A percentile compares a stretch with the other conserved stretches of the same genome.
Conservation (phyloP, 2,797 vertebrate genomes). For the Chaenodraco wilsoni region DNA sequence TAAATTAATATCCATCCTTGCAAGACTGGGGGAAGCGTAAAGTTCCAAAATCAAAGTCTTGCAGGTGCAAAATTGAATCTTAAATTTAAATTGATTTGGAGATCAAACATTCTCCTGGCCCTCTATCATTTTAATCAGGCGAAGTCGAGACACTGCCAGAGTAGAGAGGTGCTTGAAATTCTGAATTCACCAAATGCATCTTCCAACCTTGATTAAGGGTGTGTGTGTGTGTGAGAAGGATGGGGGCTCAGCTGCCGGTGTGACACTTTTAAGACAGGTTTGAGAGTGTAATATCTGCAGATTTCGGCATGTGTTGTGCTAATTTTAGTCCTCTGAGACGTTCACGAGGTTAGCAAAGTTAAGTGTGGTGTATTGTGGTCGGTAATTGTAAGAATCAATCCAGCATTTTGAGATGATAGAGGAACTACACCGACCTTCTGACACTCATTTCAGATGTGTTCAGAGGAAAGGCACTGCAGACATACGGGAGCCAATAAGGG, state of each 20-base stretch:
- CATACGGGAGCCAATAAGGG: neutral
- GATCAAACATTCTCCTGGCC: conserved; percentile 78
- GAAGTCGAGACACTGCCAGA: conserved; percentile 67
- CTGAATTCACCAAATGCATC: conserved; percentile 71
- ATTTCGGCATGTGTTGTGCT: conserved; percentile 11
- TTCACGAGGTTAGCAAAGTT: conserved; percentile 8
- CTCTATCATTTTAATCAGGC: conserved; percentile 82
- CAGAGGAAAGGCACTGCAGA: neutral
- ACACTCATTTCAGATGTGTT: conserved; percentile 3
- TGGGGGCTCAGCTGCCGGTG: conserved; percentile 47
- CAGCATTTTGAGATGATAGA: conserved; percentile 23
- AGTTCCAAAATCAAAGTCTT: conserved; percentile 75
- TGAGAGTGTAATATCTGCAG: conserved; percentile 8
- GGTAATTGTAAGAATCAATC: conserved; percentile 35
- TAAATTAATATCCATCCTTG: conserved; percentile 68
- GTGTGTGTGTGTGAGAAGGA: neutral
- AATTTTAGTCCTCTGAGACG: conserved; percentile 15
- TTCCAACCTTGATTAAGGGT: conserved; percentile 76
- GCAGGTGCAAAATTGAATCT: conserved; percentile 79
- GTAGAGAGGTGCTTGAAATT: conserved; percentile 77
- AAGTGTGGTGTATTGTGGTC: conserved; percentile 30
- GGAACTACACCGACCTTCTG: conserved; percentile 11
- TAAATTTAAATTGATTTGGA: conserved; percentile 82
- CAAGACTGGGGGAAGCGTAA: conserved; percentile 47
- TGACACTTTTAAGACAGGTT: conserved; percentile 41